Evolutionary conservation across 2,888 invertebrate species (phyloP), one percentile per base, ranked within the genome.

Genomic region (Rhagophthalmus giganteus): DNA sequence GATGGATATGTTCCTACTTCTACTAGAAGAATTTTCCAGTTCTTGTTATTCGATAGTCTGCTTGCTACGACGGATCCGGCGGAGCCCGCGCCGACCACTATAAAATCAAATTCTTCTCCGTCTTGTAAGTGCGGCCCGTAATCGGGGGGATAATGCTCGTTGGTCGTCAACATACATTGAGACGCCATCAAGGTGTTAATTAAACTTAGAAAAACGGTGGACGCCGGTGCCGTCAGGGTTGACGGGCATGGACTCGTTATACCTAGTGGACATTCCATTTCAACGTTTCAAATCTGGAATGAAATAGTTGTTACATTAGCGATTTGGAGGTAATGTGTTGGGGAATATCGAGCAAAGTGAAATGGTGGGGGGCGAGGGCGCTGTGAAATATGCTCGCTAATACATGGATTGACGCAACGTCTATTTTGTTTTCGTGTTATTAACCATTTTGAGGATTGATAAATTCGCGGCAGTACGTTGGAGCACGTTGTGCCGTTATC

Each of bases 121-220:
- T 67, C 59, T 3, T 39, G 38, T 1, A 69, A 25, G 25, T 40
- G 32, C 0, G 60, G 45, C 1, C 55, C 59, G 34, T 57, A 63
- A 55, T 69, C 62, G 14, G 51, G 34, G 1, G 68, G 68, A 37
- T 69, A 70, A 2, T 44, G 37, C 1, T 61, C 57, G 24, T 48
- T 48, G 12, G 41, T 27, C n/a, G 59, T 9, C 9, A 85, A 60
- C 0, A 78, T 76, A 61, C 86, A 85, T 62, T 82, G 83, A 0
- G 83, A 80, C 1, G 78, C 72, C 31, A 86, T 67, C 40, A 87
- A 68, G 0, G 80, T 77, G 56, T 82, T 81, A 45, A 87, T 64
- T 0, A 85, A 70, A 7, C 82, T 77, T 1, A 78, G 68, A 65
- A 87, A 83, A 34, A 84, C 55, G 7, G 3, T 3, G 7, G 20